phyloP scores from a whole-genome alignment of 2,113 vertebrate species.

The Bombycilla garrulus region DNA sequence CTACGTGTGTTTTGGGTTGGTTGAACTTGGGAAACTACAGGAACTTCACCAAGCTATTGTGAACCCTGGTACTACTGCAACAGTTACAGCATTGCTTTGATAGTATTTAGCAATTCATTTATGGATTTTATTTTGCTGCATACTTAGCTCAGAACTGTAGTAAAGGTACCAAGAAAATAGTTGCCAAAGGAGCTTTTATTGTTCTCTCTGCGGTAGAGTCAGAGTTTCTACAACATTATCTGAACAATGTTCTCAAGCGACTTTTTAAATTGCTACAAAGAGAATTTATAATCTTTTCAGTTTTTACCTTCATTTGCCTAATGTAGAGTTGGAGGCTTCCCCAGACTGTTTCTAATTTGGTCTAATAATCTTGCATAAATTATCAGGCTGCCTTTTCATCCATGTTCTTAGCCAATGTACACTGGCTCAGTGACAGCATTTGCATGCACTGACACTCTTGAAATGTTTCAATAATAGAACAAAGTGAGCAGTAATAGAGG shows the following conservation, averaged over 20 bases:
- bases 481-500: not conserved
- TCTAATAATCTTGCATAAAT: conserved; percentile 50
- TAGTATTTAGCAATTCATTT: not conserved
- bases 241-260: not conserved
- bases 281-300: conserved; percentile 6
- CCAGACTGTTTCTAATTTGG: conserved; percentile 33
- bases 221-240: not conserved
- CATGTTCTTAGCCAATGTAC: not conserved
- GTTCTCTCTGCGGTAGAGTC: not conserved
- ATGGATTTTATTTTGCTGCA: not conserved
- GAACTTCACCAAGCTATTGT: not conserved
- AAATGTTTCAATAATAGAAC: conserved; percentile 35
- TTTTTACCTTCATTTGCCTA: conserved; percentile 27
- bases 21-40: not conserved
- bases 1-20: not conserved
- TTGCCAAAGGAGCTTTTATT: not conserved
- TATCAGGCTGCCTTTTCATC: conserved; percentile 15
- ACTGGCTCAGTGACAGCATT: not conserved
- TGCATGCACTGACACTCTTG: not conserved
- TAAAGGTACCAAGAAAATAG: not conserved
- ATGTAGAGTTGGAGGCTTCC: not conserved
- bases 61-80: not conserved
- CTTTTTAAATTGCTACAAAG: not conserved
- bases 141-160: not conserved
- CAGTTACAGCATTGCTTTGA: not conserved